A percentile compares a stretch with the other conserved stretches of the same genome.
Evolutionary conservation across 2,888 invertebrate species (phyloP).

Genomic region (Physocephala rufipes): DNA sequence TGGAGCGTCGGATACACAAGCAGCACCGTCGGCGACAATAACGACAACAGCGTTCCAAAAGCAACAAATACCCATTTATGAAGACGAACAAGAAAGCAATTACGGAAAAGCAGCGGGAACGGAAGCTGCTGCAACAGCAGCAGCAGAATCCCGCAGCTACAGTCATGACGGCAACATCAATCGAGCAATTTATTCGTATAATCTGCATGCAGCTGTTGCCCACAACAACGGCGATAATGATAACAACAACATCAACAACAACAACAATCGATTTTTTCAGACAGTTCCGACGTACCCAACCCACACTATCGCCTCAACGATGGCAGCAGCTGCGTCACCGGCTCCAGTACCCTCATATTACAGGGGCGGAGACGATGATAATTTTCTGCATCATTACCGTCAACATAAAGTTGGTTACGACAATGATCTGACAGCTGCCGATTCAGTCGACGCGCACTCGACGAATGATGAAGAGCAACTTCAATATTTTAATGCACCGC

Average conservation of each 20-base stretch:
- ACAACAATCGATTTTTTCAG: slow-evolving; percentile 33
- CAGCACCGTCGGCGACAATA: slow-evolving; percentile 24
- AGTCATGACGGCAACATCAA: slow-evolving; percentile 42
- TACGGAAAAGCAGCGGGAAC: slow-evolving; percentile 46
- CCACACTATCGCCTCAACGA: slow-evolving; percentile 41
- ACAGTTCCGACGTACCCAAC: slow-evolving; percentile 38
- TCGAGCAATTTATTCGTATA: slow-evolving; percentile 49
- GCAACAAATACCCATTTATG: slow-evolving; percentile 57
- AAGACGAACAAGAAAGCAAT: slow-evolving; percentile 59
- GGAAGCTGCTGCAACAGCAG: slow-evolving; percentile 30
- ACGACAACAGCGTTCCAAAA: slow-evolving; percentile 28
- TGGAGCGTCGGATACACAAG: slow-evolving; percentile 37
- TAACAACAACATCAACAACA: slow-evolving; percentile 15
- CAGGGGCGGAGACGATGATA: slow-evolving; percentile 60
- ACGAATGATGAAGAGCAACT: slow-evolving; percentile 39
- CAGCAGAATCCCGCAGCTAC: neutral
- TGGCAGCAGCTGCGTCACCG: slow-evolving; percentile 48
- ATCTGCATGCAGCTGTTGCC: slow-evolving; percentile 51
- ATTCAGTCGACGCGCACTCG: slow-evolving; percentile 35
- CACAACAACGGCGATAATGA: slow-evolving; percentile 50
- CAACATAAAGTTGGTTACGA: slow-evolving; percentile 55
- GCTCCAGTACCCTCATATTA: slow-evolving; percentile 50
- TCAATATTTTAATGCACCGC: slow-evolving; percentile 35
- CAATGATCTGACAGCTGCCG: slow-evolving; percentile 48
- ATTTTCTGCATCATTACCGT: slow-evolving; percentile 58